phyloP scores from a whole-genome alignment of 2,797 vertebrate genomes.

The Diglossa cyanea region DNA sequence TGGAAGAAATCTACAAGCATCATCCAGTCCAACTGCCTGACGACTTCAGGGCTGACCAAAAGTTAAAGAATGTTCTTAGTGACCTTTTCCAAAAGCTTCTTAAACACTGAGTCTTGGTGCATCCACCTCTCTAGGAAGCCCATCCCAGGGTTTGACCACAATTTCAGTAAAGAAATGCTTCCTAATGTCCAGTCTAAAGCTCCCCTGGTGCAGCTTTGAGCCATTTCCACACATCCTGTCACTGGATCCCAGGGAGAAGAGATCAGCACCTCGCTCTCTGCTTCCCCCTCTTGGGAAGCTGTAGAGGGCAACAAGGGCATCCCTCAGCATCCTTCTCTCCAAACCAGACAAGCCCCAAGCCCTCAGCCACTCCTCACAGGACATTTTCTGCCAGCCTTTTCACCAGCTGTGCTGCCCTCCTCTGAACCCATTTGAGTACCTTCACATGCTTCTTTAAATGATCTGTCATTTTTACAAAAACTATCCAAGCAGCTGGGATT shows the following conservation, averaged over 20 bases:
- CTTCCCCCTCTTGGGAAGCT: background rate
- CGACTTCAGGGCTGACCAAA: background rate
- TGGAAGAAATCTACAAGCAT: background rate
- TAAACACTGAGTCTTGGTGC: background rate
- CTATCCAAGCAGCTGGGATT: background rate
- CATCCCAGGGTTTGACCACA: background rate
- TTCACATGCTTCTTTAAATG: background rate
- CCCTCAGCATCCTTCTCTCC: background rate
- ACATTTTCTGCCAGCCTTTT: background rate
- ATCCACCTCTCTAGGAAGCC: background rate
- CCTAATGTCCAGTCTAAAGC: background rate
- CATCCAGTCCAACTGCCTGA: background rate
- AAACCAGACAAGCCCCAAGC: background rate
- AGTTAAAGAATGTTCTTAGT: background rate
- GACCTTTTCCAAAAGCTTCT: background rate
- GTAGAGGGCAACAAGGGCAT: background rate
- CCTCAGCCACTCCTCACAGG: background rate
- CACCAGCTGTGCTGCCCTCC: background rate
- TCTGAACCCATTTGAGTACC: background rate
- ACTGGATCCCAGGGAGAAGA: background rate
- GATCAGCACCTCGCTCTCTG: background rate
- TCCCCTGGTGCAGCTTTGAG: background rate
- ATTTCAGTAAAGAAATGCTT: background rate
- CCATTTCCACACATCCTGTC: background rate
- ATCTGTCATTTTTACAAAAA: background rate